These are phyloP conservation scores for Trematocara stigmaticum DNA, from an alignment of 2,113 vertebrate species.

Conservation along the genomic window DNA sequence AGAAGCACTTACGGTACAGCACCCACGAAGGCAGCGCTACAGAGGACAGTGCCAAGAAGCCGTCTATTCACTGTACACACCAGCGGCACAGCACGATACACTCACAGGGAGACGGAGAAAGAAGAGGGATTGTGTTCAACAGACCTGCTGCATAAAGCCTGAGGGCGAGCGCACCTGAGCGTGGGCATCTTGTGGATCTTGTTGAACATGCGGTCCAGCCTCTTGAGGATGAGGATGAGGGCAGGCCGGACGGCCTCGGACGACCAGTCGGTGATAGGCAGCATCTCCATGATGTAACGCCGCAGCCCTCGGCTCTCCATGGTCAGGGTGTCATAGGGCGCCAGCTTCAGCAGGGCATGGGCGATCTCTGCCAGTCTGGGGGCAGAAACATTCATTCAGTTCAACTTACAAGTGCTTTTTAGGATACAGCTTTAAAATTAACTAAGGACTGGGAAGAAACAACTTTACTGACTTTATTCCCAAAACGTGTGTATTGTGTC, in stretches of 20 bases:
- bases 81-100: conserved; percentile 60
- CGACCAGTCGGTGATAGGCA: conserved; percentile 97
- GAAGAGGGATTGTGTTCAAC: conserved; percentile 50
- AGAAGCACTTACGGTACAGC: conserved; percentile 58
- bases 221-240: conserved; percentile 97
- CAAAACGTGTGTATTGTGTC: neutral
- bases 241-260: conserved; percentile 93
- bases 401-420: neutral
- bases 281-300: conserved; percentile 97
- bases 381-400: neutral
- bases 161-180: conserved; percentile 88
- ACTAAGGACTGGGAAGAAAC: neutral
- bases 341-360: conserved; percentile 94
- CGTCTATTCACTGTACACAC: conserved; percentile 52
- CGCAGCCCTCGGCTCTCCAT: conserved; percentile 96
- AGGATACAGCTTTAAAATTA: neutral
- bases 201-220: conserved; percentile 99
- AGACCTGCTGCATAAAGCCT: conserved; percentile 76
- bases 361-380: conserved; percentile 93
- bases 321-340: conserved; percentile 94
- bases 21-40: conserved; percentile 46
- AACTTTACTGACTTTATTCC: neutral
- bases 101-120: conserved; percentile 44
- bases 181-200: conserved; percentile 99
- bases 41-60: conserved; percentile 59